A percentile compares a stretch with the other conserved stretches of the same genome.
Conservation (phyloP, 2,888 invertebrate species). For the Sminthurides aquaticus region DNA sequence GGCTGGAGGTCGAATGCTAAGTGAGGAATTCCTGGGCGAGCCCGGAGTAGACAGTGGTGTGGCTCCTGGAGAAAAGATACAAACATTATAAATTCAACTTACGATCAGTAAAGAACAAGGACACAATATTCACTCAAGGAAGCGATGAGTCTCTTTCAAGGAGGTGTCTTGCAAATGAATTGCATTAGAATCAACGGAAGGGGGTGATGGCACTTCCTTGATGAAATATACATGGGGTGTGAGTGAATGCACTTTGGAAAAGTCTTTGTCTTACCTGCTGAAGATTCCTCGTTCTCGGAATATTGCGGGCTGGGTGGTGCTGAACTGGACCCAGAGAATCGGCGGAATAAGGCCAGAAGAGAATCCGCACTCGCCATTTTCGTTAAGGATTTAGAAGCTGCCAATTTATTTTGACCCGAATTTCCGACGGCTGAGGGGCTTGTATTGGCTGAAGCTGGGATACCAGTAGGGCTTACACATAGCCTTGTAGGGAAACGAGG, state of each 20-base stretch:
- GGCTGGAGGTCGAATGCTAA: slow-evolving; percentile 43
- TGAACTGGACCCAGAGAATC: slow-evolving; percentile 54
- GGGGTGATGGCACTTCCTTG: too few relatives aligned
- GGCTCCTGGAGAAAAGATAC: slow-evolving; percentile 36
- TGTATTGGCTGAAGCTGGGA: slow-evolving; percentile 21
- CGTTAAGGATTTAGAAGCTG: slow-evolving; percentile 48
- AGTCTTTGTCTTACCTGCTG: slow-evolving; percentile 53
- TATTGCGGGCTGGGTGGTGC: slow-evolving; percentile 68
- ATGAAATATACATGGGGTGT: too few relatives aligned
- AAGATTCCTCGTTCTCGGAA: slow-evolving; percentile 61
- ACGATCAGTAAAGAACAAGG: too few relatives aligned
- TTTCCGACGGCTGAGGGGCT: slow-evolving; percentile 9
- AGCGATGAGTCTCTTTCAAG: too few relatives aligned
- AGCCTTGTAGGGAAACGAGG: slow-evolving; percentile 49
- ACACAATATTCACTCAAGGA: slow-evolving; percentile 2
- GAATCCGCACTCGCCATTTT: slow-evolving; percentile 73
- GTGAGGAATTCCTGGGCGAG: slow-evolving; percentile 57
- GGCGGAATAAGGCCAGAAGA: slow-evolving; percentile 63
- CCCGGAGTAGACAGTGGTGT: slow-evolving; percentile 53
- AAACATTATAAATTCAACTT: neutral
- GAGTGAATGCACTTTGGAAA: too few relatives aligned
- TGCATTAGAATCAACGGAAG: too few relatives aligned
- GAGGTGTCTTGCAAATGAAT: too few relatives aligned
- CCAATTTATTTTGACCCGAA: slow-evolving; percentile 11
- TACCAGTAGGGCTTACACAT: slow-evolving; percentile 43